Conservation (phyloP, 2,888 invertebrate species). For the Philonicus albiceps region DNA sequence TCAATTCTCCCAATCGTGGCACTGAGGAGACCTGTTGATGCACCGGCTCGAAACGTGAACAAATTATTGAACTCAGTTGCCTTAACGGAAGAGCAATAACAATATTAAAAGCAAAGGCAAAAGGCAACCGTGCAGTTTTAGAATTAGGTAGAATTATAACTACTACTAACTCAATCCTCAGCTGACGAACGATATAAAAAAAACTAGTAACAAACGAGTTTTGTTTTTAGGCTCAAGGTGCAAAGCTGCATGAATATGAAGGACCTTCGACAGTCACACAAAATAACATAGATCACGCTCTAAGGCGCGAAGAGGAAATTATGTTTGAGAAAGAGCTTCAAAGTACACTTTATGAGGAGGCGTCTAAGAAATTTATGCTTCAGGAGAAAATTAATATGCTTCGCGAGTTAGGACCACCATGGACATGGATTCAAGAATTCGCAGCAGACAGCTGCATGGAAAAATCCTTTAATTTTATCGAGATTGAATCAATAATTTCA, state of each 20-base stretch:
- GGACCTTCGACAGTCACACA: slow-evolving; percentile 48
- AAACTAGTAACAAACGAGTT: neutral
- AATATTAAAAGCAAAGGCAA: too few relatives aligned
- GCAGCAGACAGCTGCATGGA: slow-evolving; percentile 46
- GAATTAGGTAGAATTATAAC: too few relatives aligned
- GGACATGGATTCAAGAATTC: slow-evolving; percentile 54
- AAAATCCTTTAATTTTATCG: slow-evolving; percentile 53
- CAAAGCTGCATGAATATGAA: slow-evolving; percentile 45
- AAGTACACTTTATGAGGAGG: slow-evolving; percentile 15
- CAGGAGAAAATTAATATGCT: slow-evolving; percentile 50
- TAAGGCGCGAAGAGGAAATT: slow-evolving; percentile 45
- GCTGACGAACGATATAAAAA: neutral
- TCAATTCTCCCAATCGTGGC: too few relatives aligned
- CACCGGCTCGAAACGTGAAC: too few relatives aligned
- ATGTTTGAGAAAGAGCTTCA: slow-evolving; percentile 40
- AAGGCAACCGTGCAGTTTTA: too few relatives aligned
- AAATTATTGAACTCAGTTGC: too few relatives aligned
- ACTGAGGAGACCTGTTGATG: too few relatives aligned
- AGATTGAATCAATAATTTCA: slow-evolving; percentile 49
- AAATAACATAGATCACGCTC: slow-evolving; percentile 45
- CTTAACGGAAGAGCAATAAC: too few relatives aligned
- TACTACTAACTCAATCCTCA: neutral
- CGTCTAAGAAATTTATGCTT: slow-evolving; percentile 29
- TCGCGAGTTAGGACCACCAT: slow-evolving; percentile 52
- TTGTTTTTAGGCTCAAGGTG: slow-evolving; percentile 25